These are phyloP conservation scores for Pteromalus puparum DNA, from an alignment of 1,140 invertebrate genomes.

Conservation along the genomic window DNA sequence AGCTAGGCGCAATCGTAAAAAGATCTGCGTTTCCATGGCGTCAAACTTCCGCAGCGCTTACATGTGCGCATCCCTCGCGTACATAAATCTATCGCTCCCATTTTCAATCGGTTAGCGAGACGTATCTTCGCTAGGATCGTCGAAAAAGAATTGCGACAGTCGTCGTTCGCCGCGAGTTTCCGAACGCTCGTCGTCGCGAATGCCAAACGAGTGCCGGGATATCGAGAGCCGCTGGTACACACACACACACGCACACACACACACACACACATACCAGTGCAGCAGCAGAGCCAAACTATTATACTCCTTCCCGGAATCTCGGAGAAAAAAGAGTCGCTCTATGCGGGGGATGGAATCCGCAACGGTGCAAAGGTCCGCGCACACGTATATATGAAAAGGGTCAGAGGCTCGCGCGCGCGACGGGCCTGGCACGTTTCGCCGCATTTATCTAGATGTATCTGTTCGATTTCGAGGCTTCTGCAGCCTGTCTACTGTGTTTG, in stretches of 20 bases:
- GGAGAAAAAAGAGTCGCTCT: not conserved
- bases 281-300: not conserved
- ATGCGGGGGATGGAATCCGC: constrained; percentile 3
- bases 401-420: not conserved
- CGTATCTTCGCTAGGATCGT: not conserved
- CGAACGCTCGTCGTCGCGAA: not conserved
- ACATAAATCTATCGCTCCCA: not conserved
- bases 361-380: not conserved
- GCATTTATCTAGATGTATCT: constrained; percentile 71
- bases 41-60: not conserved
- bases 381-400: not conserved
- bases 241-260: not conserved
- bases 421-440: constrained; percentile 62
- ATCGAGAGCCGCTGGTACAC: not conserved
- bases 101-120: constrained; percentile 1
- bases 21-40: not conserved
- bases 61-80: not conserved
- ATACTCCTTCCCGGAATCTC: not conserved
- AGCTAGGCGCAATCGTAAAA: not conserved
- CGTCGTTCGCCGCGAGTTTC: not conserved
- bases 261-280: not conserved
- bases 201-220: not conserved
- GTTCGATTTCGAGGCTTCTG: constrained; percentile 58
- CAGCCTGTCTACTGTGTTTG: not conserved
- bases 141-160: constrained; percentile 3